Evolutionary conservation across 2,797 vertebrate genomes (phyloP), one percentile per base, ranked within the genome.

Genomic region (Sebastiscus albofasciatus): DNA sequence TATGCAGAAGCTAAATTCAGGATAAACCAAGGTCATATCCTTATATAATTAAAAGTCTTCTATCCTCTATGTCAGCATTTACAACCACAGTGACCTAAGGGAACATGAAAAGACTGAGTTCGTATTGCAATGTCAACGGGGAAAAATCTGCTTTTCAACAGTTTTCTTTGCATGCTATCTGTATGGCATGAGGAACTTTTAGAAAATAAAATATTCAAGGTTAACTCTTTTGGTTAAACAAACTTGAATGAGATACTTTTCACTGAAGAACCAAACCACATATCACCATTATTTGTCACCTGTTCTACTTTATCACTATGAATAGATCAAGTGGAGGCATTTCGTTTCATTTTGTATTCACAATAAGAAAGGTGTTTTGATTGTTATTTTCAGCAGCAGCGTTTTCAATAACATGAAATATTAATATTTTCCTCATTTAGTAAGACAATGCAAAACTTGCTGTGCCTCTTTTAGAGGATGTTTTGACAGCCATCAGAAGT

Each of bases 401-500:
- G 3, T 69, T 73, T 75, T 77, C 64, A 82, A 71, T 75, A 70
- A 66, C 72, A 88, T 88, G 49, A 73, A 81, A 84, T 82, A 85
- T 88, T 80, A 61, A 79, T 77, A 71, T 72, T 74, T 75, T 29
- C 13, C 52, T 87, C 42, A 84, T 88, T 82, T 81, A 77, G 62
- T 61, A 42, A 86, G 64, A 81, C 72, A 77, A 74, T 11, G 62
- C 60, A 87, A 74, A 77, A 61, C 31, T 64, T 62, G 33, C 22
- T 31, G 11, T 60, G 22, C 11, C 3, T 81, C 75, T 54, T 68
- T 77, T 39, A 70, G 62, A 31, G 20, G 52, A 67, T 70, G 61
- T 75, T 87, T 84, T 87, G 83, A 87, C 82, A 85, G 78, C 55
- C 8, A 49, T 80, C 72, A 31, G 60, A 77, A 72, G 73, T 56